Conservation (phyloP, 2,797 vertebrate species). For the Acrocephalus scirpaceus region DNA sequence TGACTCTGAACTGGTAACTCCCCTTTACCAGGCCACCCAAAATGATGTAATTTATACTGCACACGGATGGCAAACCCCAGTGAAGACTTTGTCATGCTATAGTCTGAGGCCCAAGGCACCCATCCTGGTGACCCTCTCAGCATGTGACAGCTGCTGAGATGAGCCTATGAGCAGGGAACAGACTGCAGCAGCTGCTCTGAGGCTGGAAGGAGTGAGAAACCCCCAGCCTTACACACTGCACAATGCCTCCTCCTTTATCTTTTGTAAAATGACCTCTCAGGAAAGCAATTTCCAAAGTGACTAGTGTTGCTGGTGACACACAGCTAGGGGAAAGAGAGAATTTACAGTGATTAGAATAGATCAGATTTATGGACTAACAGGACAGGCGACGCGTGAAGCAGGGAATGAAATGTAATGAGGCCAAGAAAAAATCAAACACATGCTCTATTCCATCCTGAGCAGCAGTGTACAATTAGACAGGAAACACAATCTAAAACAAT, state of each 20-base stretch:
- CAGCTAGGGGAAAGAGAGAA: background rate
- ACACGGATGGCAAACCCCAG: background rate
- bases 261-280: background rate
- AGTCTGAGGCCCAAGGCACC: background rate
- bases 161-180: background rate
- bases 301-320: background rate
- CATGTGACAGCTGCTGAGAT: background rate
- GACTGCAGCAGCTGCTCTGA: background rate
- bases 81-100: background rate
- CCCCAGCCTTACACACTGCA: background rate
- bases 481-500: background rate
- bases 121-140: background rate
- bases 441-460: background rate
- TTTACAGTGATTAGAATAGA: background rate
- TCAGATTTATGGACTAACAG: slow-evolving; percentile 4
- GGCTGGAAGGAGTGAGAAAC: background rate
- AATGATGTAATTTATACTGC: rapidly evolving
- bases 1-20: background rate
- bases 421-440: background rate
- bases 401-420: background rate
- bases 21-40: background rate
- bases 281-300: background rate
- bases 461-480: background rate
- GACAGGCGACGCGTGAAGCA: background rate
- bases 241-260: background rate